These are phyloP conservation scores for Cynocephalus volans DNA, from an alignment of 2,113 vertebrate species.

Conservation along the genomic window DNA sequence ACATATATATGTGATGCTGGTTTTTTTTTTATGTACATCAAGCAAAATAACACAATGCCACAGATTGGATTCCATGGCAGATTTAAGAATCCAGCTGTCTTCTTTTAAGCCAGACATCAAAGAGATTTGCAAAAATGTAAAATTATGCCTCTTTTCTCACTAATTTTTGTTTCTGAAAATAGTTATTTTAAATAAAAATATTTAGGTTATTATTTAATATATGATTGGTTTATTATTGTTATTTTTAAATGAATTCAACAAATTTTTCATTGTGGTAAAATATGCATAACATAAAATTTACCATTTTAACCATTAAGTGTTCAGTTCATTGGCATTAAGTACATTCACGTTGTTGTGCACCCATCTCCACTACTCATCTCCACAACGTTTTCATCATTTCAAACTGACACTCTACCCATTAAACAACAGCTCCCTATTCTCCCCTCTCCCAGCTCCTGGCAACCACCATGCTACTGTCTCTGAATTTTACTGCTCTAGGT, in stretches of 20 bases:
- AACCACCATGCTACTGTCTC: background rate
- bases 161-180: conserved; percentile 52
- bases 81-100: background rate
- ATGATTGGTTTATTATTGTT: background rate
- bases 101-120: background rate
- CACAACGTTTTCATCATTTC: background rate
- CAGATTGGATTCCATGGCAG: background rate
- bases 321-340: background rate
- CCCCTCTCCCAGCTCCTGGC: too few relatives aligned
- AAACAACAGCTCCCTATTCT: background rate
- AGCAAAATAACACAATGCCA: background rate
- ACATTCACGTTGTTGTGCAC: background rate
- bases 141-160: background rate
- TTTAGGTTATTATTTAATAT: background rate
- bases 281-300: background rate
- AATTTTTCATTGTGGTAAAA: conserved; percentile 1
- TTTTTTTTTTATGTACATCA: background rate
- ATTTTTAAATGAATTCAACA: conserved; percentile 6
- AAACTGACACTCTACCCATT: background rate
- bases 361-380: background rate
- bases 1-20: background rate
- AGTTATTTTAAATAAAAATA: conserved; percentile 51
- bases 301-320: background rate
- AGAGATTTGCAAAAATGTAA: conserved; percentile 32
- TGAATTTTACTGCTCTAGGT: background rate